A percentile compares a stretch with the other conserved stretches of the same genome.
These are phyloP conservation scores for Leptopterna dolabrata DNA, from an alignment of 2,888 invertebrate genomes.

Conservation along the genomic window DNA sequence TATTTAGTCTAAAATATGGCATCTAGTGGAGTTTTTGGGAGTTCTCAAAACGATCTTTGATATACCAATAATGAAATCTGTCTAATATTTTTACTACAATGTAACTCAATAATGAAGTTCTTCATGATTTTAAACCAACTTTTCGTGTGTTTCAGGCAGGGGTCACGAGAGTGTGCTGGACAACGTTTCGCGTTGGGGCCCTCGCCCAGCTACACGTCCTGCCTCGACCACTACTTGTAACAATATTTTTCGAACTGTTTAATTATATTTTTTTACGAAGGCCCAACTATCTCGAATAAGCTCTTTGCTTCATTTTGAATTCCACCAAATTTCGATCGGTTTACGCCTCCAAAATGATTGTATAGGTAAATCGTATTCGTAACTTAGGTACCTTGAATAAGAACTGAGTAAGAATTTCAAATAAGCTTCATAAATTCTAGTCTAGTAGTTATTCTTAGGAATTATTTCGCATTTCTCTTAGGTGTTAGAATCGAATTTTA, in stretches of 20 bases:
- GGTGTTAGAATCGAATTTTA: not conserved
- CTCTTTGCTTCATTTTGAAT: not conserved
- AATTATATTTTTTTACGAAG: not conserved
- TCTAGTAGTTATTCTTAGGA: not conserved
- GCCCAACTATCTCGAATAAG: too few species aligned
- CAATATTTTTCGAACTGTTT: not conserved
- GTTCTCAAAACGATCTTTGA: too few species aligned
- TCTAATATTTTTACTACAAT: too few species aligned
- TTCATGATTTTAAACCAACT: not conserved
- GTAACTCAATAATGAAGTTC: too few species aligned
- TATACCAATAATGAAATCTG: too few species aligned
- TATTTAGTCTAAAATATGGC: too few species aligned
- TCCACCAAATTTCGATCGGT: not conserved
- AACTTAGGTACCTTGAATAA: not conserved
- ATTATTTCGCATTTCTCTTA: not conserved
- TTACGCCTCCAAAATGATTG: too few species aligned
- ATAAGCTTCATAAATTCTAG: not conserved
- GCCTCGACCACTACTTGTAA: slow-evolving; percentile 15
- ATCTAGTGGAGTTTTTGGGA: too few species aligned
- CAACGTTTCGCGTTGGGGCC: slow-evolving; percentile 8
- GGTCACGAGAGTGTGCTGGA: not conserved
- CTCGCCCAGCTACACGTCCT: slow-evolving; percentile 21
- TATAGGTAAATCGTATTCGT: too few species aligned
- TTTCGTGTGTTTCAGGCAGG: slow-evolving; percentile 38
- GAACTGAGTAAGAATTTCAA: not conserved